Base-by-base conservation (phyloP, 2,888 invertebrate genomes). In the Helicoverpa assulta region DNA sequence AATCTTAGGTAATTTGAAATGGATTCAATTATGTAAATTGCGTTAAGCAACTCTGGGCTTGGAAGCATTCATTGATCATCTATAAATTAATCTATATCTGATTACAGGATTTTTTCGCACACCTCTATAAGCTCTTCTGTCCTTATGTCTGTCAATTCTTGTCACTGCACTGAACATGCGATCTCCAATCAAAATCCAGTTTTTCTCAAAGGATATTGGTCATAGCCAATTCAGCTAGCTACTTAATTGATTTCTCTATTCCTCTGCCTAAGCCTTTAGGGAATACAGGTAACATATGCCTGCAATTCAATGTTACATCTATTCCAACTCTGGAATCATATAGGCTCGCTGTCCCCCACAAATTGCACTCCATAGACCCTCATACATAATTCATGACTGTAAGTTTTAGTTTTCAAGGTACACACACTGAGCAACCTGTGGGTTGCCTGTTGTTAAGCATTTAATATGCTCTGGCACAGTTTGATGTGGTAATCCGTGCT, bases 371-470 rank as follows among this genome's bases (percentile, higher is more conserved):
- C 47, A 0, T 2, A 50, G n/a, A 33, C 21, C 43, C 63, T 78
- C 86, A 92, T 92, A 88, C 84, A 90, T 92, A 88, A 92, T 92
- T 90, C 91, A 91, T 81, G 63, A 72, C 80, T 84, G 86, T 89
- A 91, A 91, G 92, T 91, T 92, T 90, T 90, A 92, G 92, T 92
- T 91, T 91, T 88, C 87, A 90, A 88, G 88, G 90, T 90, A 90
- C 86, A 85, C 85, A 88, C 83, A 84, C 67, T 10, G 52, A 70
- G 82, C 87, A 88, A 87, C 91, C 89, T 89, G 90, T 89, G 88
- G 88, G 85, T 78, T 82, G 77, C 81, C 80, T 80, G 84, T 83
- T 85, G 85, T 84, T 84, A 85, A 82, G 84, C 84, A 85, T 85
- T 88, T 88, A 89, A 89, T 89, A 86, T 87, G 81, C 80, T 78